Percentiles rank a stretch among this genome's conserved stretches.
phyloP scores from a whole-genome alignment of 2,888 invertebrate species.

The Argynnis bischoffii region DNA sequence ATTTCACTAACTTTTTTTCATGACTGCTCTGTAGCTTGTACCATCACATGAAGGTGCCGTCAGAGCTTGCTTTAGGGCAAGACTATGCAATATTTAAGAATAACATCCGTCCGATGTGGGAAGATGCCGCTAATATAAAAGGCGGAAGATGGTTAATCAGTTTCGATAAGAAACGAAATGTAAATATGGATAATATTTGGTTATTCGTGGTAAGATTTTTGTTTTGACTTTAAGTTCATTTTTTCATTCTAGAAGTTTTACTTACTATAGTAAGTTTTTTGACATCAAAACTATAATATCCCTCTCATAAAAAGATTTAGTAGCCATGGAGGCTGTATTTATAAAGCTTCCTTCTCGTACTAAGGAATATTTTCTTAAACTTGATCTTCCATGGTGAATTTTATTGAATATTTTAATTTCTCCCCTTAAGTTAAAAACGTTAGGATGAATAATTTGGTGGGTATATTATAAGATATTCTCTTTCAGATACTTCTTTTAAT shows the following conservation, averaged over 20 bases:
- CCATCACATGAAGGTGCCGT: slow-evolving; percentile 92
- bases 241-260: too few relatives aligned
- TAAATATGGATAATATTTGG: slow-evolving; percentile 87
- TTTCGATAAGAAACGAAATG: slow-evolving; percentile 86
- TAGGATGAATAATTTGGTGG: neutral
- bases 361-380: too few relatives aligned
- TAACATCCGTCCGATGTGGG: slow-evolving; percentile 96
- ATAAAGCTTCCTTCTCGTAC: too few relatives aligned
- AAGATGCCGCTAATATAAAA: slow-evolving; percentile 90
- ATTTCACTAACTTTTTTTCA: neutral
- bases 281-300: too few relatives aligned
- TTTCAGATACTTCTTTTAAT: slow-evolving; percentile 84
- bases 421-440: too few relatives aligned
- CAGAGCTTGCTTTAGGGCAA: slow-evolving; percentile 86
- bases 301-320: too few relatives aligned
- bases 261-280: too few relatives aligned
- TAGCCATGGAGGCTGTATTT: too few relatives aligned
- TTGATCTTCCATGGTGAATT: slow-evolving; percentile 31
- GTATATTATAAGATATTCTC: slow-evolving; percentile 1
- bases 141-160: slow-evolving; percentile 94
- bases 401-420: neutral
- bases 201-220: slow-evolving; percentile 84
- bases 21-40: slow-evolving; percentile 84
- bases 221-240: too few relatives aligned
- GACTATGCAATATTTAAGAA: slow-evolving; percentile 92